These are phyloP conservation scores for Andricus curvator DNA, from an alignment of 2,888 invertebrate species.

Conservation along the genomic window DNA sequence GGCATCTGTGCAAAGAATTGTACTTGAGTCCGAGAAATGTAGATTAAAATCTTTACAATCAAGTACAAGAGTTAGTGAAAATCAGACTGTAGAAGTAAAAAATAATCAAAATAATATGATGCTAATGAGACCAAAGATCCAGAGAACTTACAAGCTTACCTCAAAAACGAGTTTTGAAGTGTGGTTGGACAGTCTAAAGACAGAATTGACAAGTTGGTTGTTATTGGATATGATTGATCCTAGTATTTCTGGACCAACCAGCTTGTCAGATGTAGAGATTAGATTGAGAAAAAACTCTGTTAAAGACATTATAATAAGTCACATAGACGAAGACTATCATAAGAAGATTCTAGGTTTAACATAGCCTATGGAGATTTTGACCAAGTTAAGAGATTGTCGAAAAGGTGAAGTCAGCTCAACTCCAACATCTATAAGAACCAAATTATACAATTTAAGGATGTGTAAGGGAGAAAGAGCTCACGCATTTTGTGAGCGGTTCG, in stretches of 20 bases:
- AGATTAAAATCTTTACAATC: conserved; percentile 25
- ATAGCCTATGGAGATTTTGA: conserved; percentile 49
- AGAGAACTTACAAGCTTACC: conserved; percentile 50
- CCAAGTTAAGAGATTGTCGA: conserved; percentile 46
- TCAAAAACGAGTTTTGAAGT: conserved; percentile 49
- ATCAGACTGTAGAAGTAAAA: neutral
- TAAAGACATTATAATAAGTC: conserved; percentile 51
- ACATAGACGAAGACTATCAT: conserved; percentile 52
- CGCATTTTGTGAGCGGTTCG: conserved; percentile 49
- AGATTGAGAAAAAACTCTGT: conserved; percentile 52
- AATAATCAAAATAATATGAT: neutral
- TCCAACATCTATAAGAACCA: conserved; percentile 49
- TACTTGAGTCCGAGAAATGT: conserved; percentile 40
- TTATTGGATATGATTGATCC: conserved; percentile 49
- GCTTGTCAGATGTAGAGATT: conserved; percentile 39
- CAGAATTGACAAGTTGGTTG: conserved; percentile 50
- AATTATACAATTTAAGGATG: conserved; percentile 44
- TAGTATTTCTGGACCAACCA: conserved; percentile 41
- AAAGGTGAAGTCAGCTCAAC: conserved; percentile 48
- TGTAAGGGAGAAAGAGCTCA: conserved; percentile 47
- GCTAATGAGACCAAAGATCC: conserved; percentile 43
- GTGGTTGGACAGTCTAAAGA: conserved; percentile 52
- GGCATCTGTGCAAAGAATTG: neutral
- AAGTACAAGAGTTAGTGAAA: neutral
- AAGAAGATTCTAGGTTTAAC: conserved; percentile 50